Base-by-base conservation (phyloP, 2,113 vertebrate genomes). In the Anarrhichthys ocellatus region DNA sequence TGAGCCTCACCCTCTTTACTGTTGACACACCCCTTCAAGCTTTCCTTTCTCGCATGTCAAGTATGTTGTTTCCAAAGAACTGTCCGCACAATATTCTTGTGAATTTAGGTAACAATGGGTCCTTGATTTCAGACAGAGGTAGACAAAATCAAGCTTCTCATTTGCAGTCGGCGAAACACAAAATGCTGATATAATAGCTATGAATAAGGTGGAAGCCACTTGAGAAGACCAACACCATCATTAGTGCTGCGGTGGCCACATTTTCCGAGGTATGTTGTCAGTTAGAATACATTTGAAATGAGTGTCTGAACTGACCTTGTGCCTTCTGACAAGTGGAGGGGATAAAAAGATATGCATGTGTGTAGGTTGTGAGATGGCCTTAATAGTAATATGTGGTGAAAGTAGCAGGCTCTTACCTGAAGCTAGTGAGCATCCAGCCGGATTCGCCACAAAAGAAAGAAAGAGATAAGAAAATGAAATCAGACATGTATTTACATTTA, bases 371-470 rank as follows among this genome's bases (percentile, higher is more conserved):
- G 68, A 69, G 24, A 65, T 29, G 36, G 6, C 68, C 54, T 59
- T 11, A 14, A 71, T 2, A 78, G 46, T 8, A 29, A 22, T 34
- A 34, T 18, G 14, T 22, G 22, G 46, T 36, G 13, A 56, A 80
- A 63, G 15, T 17, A 62, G 64, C 13, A 44, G 9, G 2, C 22
- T 86, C 91, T 93, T 85, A 94, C 93, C 93, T 94, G 92, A 91
- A 94, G 89, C 93, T 94, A 58, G 73, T 46, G 27, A 75, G 54
- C 36, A 73, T 65, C 63, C 82, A 77, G 24, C 9, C 54, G 8
- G 61, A 38, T 63, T 48, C 27, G 36, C 11, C 48, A 42, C 34
- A 66, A 36, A 59, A 68, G n/a, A 87, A 72, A 54, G 27, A 66
- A 18, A 82, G 67, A 78, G 2, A 87, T 0, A 65, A 1, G 5